Percentiles rank a stretch among this genome's conserved stretches.
Conservation (phyloP, 2,113 vertebrate species). For the Fukomys damarensis region DNA sequence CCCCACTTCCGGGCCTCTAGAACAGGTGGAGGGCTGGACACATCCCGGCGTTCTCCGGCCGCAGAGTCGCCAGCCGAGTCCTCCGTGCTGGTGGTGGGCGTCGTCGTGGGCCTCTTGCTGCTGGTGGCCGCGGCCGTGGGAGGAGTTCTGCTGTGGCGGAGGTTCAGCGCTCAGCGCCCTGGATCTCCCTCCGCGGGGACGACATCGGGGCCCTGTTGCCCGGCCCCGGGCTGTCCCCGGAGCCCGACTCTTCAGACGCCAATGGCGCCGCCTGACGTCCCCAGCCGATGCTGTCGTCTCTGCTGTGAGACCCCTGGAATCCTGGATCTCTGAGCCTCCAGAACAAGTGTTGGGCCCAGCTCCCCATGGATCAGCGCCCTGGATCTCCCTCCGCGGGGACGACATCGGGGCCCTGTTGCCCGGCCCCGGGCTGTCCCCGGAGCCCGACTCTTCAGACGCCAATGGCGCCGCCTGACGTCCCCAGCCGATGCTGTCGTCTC, state of each 20-base stretch:
- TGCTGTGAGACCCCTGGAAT: conserved; percentile 16
- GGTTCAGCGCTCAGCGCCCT: conserved; percentile 71
- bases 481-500: neutral
- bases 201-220: conserved; percentile 68
- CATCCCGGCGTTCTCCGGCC: conserved; percentile 9
- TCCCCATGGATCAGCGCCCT: conserved; percentile 54
- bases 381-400: conserved; percentile 67
- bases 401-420: conserved; percentile 68
- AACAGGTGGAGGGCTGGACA: neutral
- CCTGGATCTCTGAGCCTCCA: no score
- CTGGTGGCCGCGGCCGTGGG: neutral
- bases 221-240: neutral
- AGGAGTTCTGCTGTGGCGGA: conserved; percentile 65
- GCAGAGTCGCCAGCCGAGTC: conserved; percentile 55
- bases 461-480: neutral
- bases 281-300: neutral
- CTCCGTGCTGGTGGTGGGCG: conserved; percentile 1
- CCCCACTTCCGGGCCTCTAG: neutral
- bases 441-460: conserved; percentile 20
- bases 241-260: conserved; percentile 20
- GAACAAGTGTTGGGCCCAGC: no score
- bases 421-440: neutral
- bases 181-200: conserved; percentile 67
- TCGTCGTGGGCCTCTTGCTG: conserved; percentile 18
- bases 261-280: neutral